Base-by-base conservation (phyloP, 2,797 vertebrate species). In the Dermochelys coriacea region DNA sequence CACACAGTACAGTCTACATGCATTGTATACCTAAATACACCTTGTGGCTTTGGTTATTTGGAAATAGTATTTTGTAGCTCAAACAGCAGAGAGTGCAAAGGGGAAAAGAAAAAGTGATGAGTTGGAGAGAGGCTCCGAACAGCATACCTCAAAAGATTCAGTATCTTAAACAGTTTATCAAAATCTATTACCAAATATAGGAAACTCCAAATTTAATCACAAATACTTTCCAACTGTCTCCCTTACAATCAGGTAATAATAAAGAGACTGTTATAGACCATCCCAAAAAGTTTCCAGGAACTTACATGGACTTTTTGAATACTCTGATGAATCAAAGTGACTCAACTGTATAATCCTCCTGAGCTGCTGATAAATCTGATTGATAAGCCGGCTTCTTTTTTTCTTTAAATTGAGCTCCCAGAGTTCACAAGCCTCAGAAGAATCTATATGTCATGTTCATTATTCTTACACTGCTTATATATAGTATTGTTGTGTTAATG, bases 161-260 rank as follows among this genome's bases (percentile, higher is more conserved):
- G 91, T 90, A 95, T 85, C 96, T 97, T 95, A 96, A 97, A 97
- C 79, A 91, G 94, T 90, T 94, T 93, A 93, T 96, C 84, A 91
- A 92, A 95, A 87, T 90, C 91, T 93, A 93, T 96, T 95, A 97
- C 87, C 91, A 97, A 96, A 96, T 87, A 95, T 2, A 93, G 90
- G 49, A 64, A 90, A 94, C 94, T 90, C 50, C 87, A 96, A 92
- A 97, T 96, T 84, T 83, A 95, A 57, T 86, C 83, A 78, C 41
- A 92, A 85, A 85, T 23, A 68, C 82, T 91, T 96, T 96, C 93
- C 94, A 97, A 94, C 59, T 95, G 94, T 95, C 85, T 74, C 77
- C 78, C 95, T 94, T 90, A 84, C 78, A 50, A n/a, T 80, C 94
- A 96, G 93, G 94, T 94, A 96, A 87, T 54, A 83, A 91, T 37